Conservation (phyloP, 1,140 invertebrate genomes). For the Belonocnema kinseyi region DNA sequence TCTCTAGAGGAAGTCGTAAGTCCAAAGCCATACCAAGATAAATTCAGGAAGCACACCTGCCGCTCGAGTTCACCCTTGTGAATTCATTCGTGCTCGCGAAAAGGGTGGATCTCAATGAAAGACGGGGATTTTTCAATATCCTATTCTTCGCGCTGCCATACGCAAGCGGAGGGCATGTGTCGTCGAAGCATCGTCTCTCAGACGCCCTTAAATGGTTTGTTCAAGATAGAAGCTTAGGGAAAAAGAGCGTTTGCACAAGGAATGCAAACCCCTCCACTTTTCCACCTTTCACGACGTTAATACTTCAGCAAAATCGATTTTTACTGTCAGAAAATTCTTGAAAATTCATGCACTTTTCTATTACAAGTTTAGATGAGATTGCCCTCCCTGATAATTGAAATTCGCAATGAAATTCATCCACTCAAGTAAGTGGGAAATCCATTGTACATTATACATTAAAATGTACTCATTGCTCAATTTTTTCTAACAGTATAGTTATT, state of each 20-base stretch:
- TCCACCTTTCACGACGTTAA: constrained; percentile 10
- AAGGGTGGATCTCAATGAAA: constrained; percentile 52
- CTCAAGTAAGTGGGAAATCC: too few relatives aligned
- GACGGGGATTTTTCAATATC: constrained; percentile 64
- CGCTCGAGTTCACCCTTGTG: constrained; percentile 54
- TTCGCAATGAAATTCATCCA: too few relatives aligned
- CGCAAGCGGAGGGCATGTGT: constrained; percentile 38
- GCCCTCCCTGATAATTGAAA: background rate
- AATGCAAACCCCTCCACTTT: background rate
- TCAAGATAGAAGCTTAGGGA: constrained; percentile 23
- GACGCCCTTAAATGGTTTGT: constrained; percentile 30
- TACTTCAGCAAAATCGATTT: constrained; percentile 2
- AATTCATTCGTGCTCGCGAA: constrained; percentile 50
- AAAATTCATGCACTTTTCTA: background rate
- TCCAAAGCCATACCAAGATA: constrained; percentile 44
- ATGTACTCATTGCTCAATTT: too few relatives aligned
- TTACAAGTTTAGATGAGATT: too few relatives aligned
- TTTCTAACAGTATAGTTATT: too few relatives aligned
- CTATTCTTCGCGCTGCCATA: constrained; percentile 48
- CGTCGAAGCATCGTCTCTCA: constrained; percentile 36
- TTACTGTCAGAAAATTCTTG: background rate
- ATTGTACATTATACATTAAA: too few relatives aligned
- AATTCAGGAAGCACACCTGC: constrained; percentile 57
- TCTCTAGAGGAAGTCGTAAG: background rate
- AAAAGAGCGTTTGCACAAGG: constrained; percentile 11